These are phyloP conservation scores for Fringilla coelebs DNA, from an alignment of 2,797 vertebrate genomes.

Conservation along the genomic window DNA sequence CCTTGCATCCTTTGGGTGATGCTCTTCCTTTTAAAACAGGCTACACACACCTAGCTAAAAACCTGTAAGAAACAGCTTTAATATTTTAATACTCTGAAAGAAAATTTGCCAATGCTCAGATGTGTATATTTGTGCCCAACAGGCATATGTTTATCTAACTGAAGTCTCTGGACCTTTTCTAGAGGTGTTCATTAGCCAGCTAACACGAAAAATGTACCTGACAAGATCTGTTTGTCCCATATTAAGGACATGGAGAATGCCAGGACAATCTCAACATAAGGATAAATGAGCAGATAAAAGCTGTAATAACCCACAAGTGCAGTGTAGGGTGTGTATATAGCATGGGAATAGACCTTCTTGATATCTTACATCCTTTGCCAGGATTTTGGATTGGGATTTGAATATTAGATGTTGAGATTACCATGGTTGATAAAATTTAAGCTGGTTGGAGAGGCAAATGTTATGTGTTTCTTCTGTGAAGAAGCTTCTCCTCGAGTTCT, in stretches of 20 bases:
- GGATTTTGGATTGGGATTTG: not conserved
- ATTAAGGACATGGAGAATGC: not conserved
- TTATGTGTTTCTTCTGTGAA: not conserved
- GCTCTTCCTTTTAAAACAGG: not conserved
- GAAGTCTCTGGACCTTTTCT: not conserved
- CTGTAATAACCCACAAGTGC: not conserved
- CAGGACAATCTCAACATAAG: not conserved
- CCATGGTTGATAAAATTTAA: not conserved
- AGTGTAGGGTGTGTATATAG: not conserved
- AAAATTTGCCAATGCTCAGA: not conserved
- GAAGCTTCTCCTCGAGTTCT: not conserved
- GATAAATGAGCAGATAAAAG: not conserved
- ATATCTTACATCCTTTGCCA: not conserved
- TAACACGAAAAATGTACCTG: not conserved
- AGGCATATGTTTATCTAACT: not conserved
- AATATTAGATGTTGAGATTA: not conserved
- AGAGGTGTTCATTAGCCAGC: not conserved
- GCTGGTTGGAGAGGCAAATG: not conserved
- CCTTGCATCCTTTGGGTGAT: not conserved
- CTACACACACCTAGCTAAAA: not conserved
- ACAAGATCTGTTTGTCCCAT: fast-evolving
- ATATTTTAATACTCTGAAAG: not conserved
- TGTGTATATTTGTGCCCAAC: not conserved
- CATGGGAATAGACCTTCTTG: not conserved
- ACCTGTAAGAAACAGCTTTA: not conserved